Conservation (phyloP, 2,113 vertebrate genomes). For the Pseudorhombus dupliciocellatus region DNA sequence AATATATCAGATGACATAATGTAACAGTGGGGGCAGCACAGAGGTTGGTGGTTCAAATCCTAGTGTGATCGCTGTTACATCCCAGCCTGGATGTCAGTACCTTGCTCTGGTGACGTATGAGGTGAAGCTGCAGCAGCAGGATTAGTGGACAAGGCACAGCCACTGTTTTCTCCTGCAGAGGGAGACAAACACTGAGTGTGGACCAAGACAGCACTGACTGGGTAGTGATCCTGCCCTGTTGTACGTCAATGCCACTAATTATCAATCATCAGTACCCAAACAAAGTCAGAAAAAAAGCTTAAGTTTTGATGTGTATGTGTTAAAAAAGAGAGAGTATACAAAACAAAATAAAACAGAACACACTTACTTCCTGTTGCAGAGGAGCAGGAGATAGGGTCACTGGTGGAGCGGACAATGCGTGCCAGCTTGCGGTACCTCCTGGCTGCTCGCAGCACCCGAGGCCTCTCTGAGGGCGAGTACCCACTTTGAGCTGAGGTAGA, state of each 20-base stretch:
- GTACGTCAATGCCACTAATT: no score
- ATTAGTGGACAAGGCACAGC: constrained; percentile 64
- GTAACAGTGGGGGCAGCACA: not conserved
- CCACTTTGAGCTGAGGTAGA: constrained; percentile 71
- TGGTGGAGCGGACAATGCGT: constrained; percentile 89
- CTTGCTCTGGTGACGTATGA: constrained; percentile 76
- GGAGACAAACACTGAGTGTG: constrained; percentile 38
- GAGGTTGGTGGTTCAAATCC: not conserved
- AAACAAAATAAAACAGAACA: constrained; percentile 1
- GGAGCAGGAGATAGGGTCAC: constrained; percentile 88
- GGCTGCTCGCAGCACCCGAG: constrained; percentile 58
- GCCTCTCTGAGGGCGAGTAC: constrained; percentile 56
- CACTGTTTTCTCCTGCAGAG: constrained; percentile 74
- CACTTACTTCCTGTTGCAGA: constrained; percentile 85
- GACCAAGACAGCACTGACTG: not conserved
- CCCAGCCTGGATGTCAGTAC: constrained; percentile 49
- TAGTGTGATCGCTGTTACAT: not conserved
- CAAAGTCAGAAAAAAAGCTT: not conserved
- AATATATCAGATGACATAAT: not conserved
- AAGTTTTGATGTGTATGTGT: not conserved
- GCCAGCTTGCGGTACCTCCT: constrained; percentile 73
- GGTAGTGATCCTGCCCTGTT: not conserved
- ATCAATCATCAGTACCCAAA: no score
- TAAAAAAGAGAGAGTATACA: no score
- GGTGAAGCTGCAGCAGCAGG: constrained; percentile 64